These are phyloP conservation scores for Hozukius guyotensis DNA, from an alignment of 2,797 vertebrate genomes.

Conservation along the genomic window DNA sequence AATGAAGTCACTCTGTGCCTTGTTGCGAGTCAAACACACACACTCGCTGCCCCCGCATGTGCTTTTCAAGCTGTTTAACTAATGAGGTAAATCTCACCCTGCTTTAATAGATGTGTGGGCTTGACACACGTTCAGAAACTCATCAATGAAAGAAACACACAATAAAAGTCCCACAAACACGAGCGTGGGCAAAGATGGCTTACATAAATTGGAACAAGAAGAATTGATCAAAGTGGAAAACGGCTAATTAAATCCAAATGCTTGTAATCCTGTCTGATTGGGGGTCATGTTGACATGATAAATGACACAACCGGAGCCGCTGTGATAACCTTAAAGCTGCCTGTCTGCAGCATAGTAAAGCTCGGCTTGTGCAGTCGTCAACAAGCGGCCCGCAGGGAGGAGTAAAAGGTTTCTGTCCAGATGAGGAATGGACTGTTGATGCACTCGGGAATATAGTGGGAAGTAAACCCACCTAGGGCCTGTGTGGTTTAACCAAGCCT, in stretches of 20 bases:
- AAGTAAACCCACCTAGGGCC: background rate
- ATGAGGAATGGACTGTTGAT: background rate
- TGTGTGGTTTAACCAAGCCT: background rate
- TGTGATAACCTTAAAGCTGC: background rate
- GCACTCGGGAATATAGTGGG: background rate
- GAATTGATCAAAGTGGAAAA: background rate
- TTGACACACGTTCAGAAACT: slow-evolving; percentile 7
- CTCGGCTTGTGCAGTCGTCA: background rate
- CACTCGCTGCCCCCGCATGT: background rate
- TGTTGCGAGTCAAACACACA: background rate
- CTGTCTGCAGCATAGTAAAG: background rate
- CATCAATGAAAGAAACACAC: slow-evolving; percentile 2
- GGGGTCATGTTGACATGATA: background rate
- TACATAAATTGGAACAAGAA: background rate
- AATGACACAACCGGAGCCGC: background rate
- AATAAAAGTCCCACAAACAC: background rate
- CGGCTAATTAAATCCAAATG: background rate
- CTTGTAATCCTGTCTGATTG: background rate
- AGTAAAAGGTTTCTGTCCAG: background rate
- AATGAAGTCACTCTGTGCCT: background rate
- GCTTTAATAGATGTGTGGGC: slow-evolving; percentile 17
- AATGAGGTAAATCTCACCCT: slow-evolving; percentile 6
- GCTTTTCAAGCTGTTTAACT: slow-evolving; percentile 29
- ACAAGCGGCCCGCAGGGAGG: background rate
- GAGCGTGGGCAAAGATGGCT: background rate